Evolutionary conservation across 2,888 invertebrate species (phyloP).

Genomic region (Branchinecta sandiegonensis): DNA sequence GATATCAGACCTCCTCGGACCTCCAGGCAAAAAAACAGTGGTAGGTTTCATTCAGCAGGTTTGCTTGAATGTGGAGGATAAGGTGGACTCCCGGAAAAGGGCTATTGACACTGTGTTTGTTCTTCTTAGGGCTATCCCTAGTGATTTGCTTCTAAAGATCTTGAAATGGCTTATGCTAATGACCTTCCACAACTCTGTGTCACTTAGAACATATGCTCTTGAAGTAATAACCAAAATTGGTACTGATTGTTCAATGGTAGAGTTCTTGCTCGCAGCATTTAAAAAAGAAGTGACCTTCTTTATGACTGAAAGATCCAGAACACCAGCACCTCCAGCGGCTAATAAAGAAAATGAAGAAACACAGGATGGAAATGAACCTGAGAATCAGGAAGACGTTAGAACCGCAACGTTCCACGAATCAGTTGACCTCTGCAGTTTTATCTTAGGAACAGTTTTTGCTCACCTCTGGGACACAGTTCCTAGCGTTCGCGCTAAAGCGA

Average conservation of each 20-base stretch:
- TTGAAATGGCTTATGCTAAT: constrained; percentile 15
- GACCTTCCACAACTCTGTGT: constrained; percentile 7
- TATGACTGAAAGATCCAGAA: not conserved
- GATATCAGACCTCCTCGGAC: not conserved
- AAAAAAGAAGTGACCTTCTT: not conserved
- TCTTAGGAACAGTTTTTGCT: not conserved
- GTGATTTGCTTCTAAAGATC: not conserved
- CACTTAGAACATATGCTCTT: not conserved
- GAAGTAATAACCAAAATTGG: constrained; percentile 2
- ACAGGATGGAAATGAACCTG: too few species aligned
- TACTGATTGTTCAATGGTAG: not conserved
- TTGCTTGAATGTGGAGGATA: constrained; percentile 9
- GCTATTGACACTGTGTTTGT: constrained; percentile 3
- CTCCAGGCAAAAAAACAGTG: not conserved
- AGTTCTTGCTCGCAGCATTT: not conserved
- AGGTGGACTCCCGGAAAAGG: not conserved
- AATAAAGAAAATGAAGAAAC: not conserved
- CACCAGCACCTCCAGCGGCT: not conserved
- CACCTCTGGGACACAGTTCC: not conserved
- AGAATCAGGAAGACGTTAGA: not conserved
- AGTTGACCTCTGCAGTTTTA: not conserved
- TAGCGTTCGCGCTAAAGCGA: not conserved
- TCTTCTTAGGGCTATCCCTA: not conserved
- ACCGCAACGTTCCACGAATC: not conserved
- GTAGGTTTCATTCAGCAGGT: constrained; percentile 3